Evolutionary conservation across 2,797 vertebrate genomes (phyloP).

Genomic region (Sebastiscus albofasciatus): DNA sequence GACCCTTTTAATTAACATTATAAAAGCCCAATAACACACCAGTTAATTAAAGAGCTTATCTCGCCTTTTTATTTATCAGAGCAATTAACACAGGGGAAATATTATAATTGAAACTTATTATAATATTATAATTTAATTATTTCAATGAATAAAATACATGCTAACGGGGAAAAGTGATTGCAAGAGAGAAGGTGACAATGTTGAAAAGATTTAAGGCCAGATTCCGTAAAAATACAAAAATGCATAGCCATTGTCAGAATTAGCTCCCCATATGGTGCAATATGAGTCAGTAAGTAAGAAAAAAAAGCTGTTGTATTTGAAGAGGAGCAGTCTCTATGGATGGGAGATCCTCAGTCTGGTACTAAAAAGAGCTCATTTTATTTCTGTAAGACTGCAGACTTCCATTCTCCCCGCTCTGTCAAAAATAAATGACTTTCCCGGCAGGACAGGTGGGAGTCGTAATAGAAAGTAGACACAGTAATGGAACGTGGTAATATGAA

Average conservation of each 20-base stretch:
- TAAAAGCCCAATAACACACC: constrained; percentile 18
- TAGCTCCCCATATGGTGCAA: not conserved
- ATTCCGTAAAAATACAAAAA: constrained; percentile 23
- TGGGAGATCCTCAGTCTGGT: constrained; percentile 1
- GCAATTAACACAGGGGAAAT: constrained; percentile 14
- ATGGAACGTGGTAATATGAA: constrained; percentile 51
- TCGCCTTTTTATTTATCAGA: constrained; percentile 15
- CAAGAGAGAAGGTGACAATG: not conserved
- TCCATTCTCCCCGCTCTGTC: constrained; percentile 25
- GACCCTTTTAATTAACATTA: constrained; percentile 25
- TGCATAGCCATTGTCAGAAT: constrained; percentile 8
- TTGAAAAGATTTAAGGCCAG: constrained; percentile 23
- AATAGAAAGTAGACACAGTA: constrained; percentile 59
- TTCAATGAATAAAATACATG: not conserved
- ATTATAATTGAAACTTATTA: constrained; percentile 7
- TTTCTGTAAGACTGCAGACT: constrained; percentile 36
- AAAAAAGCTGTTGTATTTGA: constrained; percentile 7
- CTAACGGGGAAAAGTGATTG: not conserved
- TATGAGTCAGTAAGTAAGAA: not conserved
- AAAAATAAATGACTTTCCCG: constrained; percentile 55
- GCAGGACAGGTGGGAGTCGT: constrained; percentile 47
- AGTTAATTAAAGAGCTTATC: constrained; percentile 34
- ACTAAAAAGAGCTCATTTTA: constrained; percentile 36
- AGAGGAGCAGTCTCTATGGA: not conserved
- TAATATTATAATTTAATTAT: not conserved